Percentiles rank a stretch among this genome's conserved stretches.
These are phyloP conservation scores for Cygnus olor DNA, from an alignment of 2,797 vertebrate species.

Conservation along the genomic window DNA sequence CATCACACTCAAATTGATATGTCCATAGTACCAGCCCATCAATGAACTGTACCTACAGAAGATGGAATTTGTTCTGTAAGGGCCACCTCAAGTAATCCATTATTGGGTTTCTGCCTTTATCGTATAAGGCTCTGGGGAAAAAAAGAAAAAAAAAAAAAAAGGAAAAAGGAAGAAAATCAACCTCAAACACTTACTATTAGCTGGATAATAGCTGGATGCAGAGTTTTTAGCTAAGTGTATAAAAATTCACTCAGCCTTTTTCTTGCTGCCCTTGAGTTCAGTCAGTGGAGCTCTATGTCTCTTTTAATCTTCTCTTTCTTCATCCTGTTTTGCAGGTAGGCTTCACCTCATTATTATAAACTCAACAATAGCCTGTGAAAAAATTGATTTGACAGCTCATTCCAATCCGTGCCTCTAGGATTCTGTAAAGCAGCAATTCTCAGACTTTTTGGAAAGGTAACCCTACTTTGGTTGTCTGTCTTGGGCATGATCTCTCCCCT, in stretches of 20 bases:
- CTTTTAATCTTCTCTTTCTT: conserved; percentile 1
- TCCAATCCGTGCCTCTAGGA: conserved; percentile 34
- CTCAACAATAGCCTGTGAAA: conserved; percentile 10
- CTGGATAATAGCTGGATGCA: neutral
- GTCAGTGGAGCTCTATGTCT: neutral
- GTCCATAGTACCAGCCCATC: neutral
- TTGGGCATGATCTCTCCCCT: neutral
- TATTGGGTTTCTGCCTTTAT: neutral
- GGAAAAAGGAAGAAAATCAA: no score
- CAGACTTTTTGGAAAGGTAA: conserved; percentile 25
- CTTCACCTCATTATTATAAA: conserved; percentile 44
- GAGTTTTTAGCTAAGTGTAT: neutral
- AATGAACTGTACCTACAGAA: neutral
- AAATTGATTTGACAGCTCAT: conserved; percentile 39
- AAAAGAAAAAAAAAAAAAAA: neutral
- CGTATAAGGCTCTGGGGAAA: neutral
- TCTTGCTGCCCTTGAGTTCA: neutral
- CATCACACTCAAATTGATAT: neutral
- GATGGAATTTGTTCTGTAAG: neutral
- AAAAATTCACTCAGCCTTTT: conserved; percentile 2
- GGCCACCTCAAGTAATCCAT: neutral
- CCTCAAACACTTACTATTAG: neutral
- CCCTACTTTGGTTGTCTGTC: neutral
- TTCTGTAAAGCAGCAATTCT: neutral
- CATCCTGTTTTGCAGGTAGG: conserved; percentile 22